phyloP scores from a whole-genome alignment of 2,113 vertebrate species.

The Onychorhynchus coronatus region DNA sequence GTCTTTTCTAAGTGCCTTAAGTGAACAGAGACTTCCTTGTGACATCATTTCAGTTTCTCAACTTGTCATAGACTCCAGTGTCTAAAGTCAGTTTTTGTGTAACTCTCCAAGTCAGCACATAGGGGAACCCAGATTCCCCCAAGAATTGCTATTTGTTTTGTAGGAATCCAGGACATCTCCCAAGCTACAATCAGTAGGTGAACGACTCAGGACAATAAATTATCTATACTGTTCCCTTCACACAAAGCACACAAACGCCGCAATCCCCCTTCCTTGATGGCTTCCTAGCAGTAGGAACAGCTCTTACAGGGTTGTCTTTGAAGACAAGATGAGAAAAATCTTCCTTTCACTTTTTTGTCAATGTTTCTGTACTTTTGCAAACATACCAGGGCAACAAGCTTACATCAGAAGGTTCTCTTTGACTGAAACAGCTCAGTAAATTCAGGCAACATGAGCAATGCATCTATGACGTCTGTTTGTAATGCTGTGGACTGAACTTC shows the following conservation, averaged over 20 bases:
- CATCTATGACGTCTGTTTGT: accelerated
- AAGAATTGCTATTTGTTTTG: not conserved
- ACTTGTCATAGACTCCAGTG: not conserved
- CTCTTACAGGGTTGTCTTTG: not conserved
- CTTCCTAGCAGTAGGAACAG: not conserved
- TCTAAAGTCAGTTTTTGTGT: not conserved
- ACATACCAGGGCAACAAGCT: not conserved
- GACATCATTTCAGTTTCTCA: not conserved
- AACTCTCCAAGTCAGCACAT: not conserved
- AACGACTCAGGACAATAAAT: not conserved
- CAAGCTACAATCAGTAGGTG: not conserved
- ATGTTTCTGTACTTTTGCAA: not conserved
- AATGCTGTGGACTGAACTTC: not conserved
- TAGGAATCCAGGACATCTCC: not conserved
- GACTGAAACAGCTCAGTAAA: not conserved
- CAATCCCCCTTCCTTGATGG: not conserved
- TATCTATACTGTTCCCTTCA: not conserved
- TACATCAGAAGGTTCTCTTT: not conserved
- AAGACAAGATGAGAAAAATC: not conserved
- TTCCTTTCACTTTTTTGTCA: not conserved
- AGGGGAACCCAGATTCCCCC: not conserved
- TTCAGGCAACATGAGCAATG: not conserved
- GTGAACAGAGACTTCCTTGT: not conserved
- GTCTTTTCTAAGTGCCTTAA: not conserved
- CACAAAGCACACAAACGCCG: not conserved